Evolutionary conservation across 2,113 vertebrate species (phyloP), one percentile per base, ranked within the genome.

Genomic region (Ameiurus melas): DNA sequence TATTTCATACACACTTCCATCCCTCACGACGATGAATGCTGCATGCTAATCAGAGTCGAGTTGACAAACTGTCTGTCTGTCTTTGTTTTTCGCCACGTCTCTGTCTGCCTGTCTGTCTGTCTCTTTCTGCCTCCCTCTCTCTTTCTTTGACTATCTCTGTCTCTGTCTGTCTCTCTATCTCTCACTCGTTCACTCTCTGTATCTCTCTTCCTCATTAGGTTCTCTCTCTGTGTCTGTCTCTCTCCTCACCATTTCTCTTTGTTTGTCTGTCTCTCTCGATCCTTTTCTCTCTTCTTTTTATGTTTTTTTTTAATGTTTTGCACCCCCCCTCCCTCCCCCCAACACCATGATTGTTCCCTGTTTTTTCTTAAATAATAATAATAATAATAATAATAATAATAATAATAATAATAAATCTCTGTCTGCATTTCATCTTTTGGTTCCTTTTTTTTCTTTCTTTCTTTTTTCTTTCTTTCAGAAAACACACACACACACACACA

Each of bases 1-100:
- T 92, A 82, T 85, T 89, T 85, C 81, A 75, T 86, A 53, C 73
- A 85, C 27, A 86, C 86, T 91, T 90, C 62, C 71, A 47, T 80
- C 55, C 25, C 75, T 90, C 60, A 80, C 30, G 17, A 53, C 53
- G 66, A 89, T 58, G 85, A 78, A 36, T 9, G 30, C 64, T 78
- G 70, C 83, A 90, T 88, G 80, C 64, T 91, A 89, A 90, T 86
- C 27, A 60, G 82, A 75, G 16, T 27, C 20, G 64, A 80, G 9
- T 36, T 82, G 51, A 33, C 81, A 62, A 62, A 79, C 79, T 86
- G 14, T 33, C n/a, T 64, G 10, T 51, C 60, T 33, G 19, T 51
- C 55, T 77, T 12, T 84, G 12, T 43, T 77, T 70, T 0, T 62
- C 10, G 53, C n/a, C 51, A 30, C n/a, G 78, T 39, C 62, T 60